These are phyloP conservation scores for Motacilla tschutschensis DNA, from an alignment of 2,113 vertebrate genomes.

Conservation along the genomic window DNA sequence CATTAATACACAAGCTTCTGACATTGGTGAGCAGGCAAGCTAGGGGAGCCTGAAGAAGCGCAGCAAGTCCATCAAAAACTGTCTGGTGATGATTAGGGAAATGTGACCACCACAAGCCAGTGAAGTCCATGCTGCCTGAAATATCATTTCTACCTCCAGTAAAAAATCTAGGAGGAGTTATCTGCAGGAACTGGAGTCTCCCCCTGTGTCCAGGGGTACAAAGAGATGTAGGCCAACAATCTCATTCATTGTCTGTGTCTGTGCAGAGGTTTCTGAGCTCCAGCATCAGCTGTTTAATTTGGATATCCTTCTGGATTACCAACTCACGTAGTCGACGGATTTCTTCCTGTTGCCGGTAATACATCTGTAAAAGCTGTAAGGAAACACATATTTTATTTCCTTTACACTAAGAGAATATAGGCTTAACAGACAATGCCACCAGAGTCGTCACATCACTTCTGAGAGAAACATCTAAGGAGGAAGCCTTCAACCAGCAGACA, in stretches of 20 bases:
- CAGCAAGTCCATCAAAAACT: background rate
- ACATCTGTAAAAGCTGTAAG: slow-evolving; percentile 86
- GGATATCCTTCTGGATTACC: slow-evolving; percentile 83
- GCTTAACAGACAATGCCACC: background rate
- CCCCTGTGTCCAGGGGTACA: slow-evolving; percentile 19
- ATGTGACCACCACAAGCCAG: background rate
- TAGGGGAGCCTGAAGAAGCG: background rate
- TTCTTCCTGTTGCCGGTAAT: slow-evolving; percentile 92
- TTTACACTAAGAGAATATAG: background rate
- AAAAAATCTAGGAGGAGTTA: slow-evolving; percentile 32
- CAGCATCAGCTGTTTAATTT: slow-evolving; percentile 87
- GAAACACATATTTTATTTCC: background rate
- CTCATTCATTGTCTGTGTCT: slow-evolving; percentile 64
- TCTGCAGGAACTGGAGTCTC: background rate
- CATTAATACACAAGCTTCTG: background rate
- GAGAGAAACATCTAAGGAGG: background rate
- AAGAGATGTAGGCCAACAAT: background rate
- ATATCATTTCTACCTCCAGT: slow-evolving; percentile 4
- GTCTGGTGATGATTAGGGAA: background rate
- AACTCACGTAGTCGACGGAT: slow-evolving; percentile 85
- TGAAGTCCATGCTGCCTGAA: slow-evolving; percentile 1
- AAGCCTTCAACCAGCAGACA: background rate
- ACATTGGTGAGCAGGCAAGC: background rate
- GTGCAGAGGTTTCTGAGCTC: slow-evolving; percentile 84
- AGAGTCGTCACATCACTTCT: background rate